Evolutionary conservation across 2,888 invertebrate genomes (phyloP), one percentile per base, ranked within the genome.

Genomic region (Carpatolechia fugitivella): DNA sequence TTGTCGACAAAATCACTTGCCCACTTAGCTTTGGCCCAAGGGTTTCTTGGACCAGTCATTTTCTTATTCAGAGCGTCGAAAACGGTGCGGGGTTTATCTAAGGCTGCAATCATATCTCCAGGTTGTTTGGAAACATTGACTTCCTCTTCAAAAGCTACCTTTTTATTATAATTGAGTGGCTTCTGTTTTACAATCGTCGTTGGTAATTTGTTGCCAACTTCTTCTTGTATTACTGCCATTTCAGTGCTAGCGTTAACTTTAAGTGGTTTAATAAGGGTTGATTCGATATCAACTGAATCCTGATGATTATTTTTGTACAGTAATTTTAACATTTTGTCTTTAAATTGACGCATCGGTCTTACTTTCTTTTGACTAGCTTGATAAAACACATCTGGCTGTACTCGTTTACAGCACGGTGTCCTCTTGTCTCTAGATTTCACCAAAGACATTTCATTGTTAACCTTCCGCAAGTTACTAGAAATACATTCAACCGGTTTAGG

Each of bases 1-100:
- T 76, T 85, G n/a, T 89, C 89, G 51, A 88, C 80, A 49, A 85
- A 80, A 48, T 86, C 84, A 62, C 77, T 85, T 0, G 81, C 77
- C 78, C 80, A 74, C 62, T 76, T 85, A 8, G 73, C 71, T 69
- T 80, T 86, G 10, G 76, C 63, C 78, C 81, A 78, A 11, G 74
- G 70, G 54, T 71, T 56, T 51, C 59, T 65, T 14, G 60, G 54
- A 18, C 31, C 51, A 55, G 31, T 8, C 48, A 55, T 50, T 56
- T 24, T 44, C 44, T 6, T 24, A 29, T 44, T 29, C n/a, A 29
- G 29, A 29, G 29, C 10, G 20, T 44, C 20, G 7, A 44, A 7
- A 20, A n/a, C 1, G 29, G 10, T 29, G 13, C 7, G 13, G 0
- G 44, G 29, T 20, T 44, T 44, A 1, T n/a, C 14, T 13, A 24